Evolutionary conservation across 2,888 invertebrate genomes (phyloP).

Genomic region (Cantharis flavilabris): DNA sequence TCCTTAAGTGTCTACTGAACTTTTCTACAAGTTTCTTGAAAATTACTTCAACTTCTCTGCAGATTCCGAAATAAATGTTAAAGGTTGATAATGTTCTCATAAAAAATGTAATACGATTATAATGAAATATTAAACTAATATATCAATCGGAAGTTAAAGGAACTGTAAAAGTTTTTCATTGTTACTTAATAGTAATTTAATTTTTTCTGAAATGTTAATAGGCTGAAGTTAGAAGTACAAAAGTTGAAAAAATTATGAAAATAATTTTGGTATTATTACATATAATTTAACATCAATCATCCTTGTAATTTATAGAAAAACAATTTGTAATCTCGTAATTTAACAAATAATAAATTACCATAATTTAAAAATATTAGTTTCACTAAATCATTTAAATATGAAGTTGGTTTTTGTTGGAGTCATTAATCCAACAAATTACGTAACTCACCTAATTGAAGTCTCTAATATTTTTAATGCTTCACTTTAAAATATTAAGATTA

Average conservation of each 20-base stretch:
- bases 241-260: background rate
- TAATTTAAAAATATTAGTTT: background rate
- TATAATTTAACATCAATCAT: background rate
- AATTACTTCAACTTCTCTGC: background rate
- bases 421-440: background rate
- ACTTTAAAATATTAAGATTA: background rate
- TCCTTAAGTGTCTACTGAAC: background rate
- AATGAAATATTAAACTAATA: background rate
- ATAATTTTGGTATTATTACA: background rate
- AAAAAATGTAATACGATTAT: background rate
- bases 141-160: background rate
- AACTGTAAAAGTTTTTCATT: background rate
- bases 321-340: background rate
- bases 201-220: background rate
- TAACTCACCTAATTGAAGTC: background rate
- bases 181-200: background rate
- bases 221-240: background rate
- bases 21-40: background rate
- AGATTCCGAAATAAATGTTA: background rate
- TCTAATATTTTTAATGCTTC: background rate
- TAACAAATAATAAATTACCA: background rate
- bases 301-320: background rate
- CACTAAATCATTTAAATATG: background rate
- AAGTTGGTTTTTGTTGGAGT: background rate
- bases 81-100: background rate